Percentiles rank a stretch among this genome's conserved stretches.
phyloP scores from a whole-genome alignment of 2,888 invertebrate genomes.

The Pollenia labialis region DNA sequence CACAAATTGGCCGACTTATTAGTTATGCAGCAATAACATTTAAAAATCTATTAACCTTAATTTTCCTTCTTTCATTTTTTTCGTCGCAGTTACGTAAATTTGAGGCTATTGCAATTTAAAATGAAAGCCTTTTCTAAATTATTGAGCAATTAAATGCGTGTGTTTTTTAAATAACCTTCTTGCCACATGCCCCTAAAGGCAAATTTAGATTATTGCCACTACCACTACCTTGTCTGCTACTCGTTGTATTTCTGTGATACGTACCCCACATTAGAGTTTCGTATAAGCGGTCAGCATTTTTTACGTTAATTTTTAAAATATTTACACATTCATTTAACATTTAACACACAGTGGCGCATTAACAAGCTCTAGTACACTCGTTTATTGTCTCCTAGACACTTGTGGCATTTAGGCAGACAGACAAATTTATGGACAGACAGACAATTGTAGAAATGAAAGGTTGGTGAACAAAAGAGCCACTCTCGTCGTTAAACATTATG shows the following conservation, averaged over 20 bases:
- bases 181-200: conserved; percentile 8
- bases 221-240: background rate
- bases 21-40: conserved; percentile 10
- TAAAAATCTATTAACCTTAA: conserved; percentile 28
- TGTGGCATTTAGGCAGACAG: conserved; percentile 8
- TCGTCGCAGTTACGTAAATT: conserved; percentile 29
- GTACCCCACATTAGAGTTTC: background rate
- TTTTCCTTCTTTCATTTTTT: background rate
- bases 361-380: conserved; percentile 27
- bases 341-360: conserved; percentile 23
- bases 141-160: conserved; percentile 30
- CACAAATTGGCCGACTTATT: background rate
- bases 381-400: conserved; percentile 23
- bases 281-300: background rate
- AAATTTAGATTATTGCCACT: background rate
- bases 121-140: background rate
- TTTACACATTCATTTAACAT: conserved; percentile 27
- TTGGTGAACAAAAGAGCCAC: background rate
- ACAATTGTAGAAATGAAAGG: background rate
- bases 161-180: conserved; percentile 9
- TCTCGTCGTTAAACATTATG: conserved; percentile 5
- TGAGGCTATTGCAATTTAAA: background rate
- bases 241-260: background rate
- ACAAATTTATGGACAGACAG: background rate
- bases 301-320: conserved; percentile 3